Percentiles rank a stretch among this genome's conserved stretches.
These are phyloP conservation scores for Linurgus olivaceus DNA, from an alignment of 2,797 vertebrate genomes.

Conservation along the genomic window DNA sequence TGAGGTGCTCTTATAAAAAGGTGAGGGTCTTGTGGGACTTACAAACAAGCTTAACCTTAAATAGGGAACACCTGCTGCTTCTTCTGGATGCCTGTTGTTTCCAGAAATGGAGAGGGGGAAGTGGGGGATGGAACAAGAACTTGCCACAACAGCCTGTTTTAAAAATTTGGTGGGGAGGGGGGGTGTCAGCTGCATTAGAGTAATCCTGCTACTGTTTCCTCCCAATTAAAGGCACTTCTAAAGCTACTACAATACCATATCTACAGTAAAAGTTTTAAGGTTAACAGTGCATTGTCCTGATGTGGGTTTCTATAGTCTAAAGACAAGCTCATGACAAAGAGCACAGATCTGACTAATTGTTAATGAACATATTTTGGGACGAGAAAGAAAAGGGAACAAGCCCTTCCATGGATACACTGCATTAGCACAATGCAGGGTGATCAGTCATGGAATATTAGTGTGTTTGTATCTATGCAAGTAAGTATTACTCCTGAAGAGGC, in stretches of 20 bases:
- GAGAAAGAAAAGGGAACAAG: neutral
- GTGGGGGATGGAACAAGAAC: neutral
- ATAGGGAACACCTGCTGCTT: neutral
- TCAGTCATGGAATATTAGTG: neutral
- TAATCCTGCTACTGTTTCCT: slow-evolving; percentile 8
- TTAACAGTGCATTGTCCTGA: slow-evolving; percentile 66
- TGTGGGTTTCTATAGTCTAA: slow-evolving; percentile 23
- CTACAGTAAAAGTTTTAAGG: slow-evolving; percentile 58
- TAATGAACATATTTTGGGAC: neutral
- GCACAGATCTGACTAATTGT: slow-evolving; percentile 5
- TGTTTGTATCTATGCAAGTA: neutral
- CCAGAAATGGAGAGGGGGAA: neutral
- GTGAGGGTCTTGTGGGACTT: neutral
- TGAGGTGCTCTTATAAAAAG: neutral
- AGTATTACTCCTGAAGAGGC: neutral
- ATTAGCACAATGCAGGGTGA: neutral
- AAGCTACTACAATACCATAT: slow-evolving; percentile 5
- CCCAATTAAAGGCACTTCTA: slow-evolving; percentile 79
- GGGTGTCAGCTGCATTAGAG: neutral
- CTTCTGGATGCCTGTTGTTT: neutral
- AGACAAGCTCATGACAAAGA: slow-evolving; percentile 43
- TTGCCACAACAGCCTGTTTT: neutral
- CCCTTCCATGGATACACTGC: neutral
- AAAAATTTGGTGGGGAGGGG: neutral
- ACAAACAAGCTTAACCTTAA: neutral